Evolutionary conservation across 2,797 vertebrate species (phyloP).

Genomic region (Fistularia tabacaria): DNA sequence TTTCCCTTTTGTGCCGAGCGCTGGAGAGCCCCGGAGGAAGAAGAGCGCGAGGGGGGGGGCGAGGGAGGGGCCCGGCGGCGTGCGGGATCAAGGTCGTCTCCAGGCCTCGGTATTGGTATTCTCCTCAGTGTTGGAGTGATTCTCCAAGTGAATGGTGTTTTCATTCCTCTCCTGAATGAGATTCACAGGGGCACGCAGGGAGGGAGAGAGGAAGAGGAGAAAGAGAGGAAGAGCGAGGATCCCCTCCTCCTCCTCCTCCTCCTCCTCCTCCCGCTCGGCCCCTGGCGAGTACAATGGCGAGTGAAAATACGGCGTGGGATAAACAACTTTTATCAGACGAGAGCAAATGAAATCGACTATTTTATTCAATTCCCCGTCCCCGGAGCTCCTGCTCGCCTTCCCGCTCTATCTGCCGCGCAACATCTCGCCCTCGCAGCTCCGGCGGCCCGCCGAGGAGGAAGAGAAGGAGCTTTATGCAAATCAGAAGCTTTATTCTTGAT

Average conservation of each 20-base stretch:
- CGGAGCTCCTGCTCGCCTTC: conserved; percentile 32
- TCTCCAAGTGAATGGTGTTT: conserved; percentile 79
- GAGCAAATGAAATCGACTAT: conserved; percentile 62
- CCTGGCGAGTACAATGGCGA: conserved; percentile 57
- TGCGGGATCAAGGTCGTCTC: conserved; percentile 74
- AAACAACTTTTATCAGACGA: conserved; percentile 68
- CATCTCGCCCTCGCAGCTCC: conserved; percentile 37
- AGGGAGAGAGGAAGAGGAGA: conserved; percentile 24
- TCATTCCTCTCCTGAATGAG: conserved; percentile 77
- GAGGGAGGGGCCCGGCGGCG: conserved; percentile 34
- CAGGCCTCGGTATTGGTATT: conserved; percentile 74
- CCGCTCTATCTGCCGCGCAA: conserved; percentile 31
- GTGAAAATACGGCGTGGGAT: conserved; percentile 62
- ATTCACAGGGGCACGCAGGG: conserved; percentile 73
- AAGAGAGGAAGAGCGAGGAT: conserved; percentile 25
- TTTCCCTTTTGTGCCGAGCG: conserved; percentile 21
- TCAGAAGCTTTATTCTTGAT: conserved; percentile 73
- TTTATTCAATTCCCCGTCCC: conserved; percentile 68
- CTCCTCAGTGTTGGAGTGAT: conserved; percentile 74
- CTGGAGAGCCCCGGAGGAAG: not conserved
- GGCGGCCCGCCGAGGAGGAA: not conserved
- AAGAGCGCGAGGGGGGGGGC: conserved; percentile 26
- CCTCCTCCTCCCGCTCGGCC: conserved; percentile 30
- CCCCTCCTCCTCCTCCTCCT: conserved; percentile 19
- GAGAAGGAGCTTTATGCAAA: conserved; percentile 63